Percentiles rank a stretch among this genome's conserved stretches.
phyloP scores from a whole-genome alignment of 2,797 vertebrate species.

The Lepilemur ruficaudatus region DNA sequence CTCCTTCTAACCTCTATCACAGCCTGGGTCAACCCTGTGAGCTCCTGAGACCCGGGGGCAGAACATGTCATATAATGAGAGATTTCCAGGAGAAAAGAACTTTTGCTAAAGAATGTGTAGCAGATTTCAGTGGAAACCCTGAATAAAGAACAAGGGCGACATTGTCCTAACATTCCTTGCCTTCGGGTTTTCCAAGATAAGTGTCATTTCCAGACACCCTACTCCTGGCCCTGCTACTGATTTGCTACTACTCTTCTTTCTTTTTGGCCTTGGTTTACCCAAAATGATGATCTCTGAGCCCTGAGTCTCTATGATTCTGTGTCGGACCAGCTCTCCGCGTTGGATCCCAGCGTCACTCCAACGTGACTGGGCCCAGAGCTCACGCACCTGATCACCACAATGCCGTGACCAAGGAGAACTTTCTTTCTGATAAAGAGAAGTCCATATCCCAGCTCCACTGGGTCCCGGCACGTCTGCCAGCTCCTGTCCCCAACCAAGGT shows the following conservation, averaged over 20 bases:
- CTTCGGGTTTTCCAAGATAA: background rate
- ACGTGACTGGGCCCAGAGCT: background rate
- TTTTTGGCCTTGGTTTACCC: background rate
- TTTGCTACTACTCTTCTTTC: background rate
- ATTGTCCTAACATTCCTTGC: background rate
- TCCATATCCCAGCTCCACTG: background rate
- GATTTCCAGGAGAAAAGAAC: background rate
- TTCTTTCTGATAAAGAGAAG: conserved; percentile 10
- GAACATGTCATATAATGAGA: background rate
- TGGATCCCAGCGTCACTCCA: background rate
- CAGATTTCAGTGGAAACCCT: background rate
- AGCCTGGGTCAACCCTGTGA: background rate
- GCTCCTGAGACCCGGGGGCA: background rate
- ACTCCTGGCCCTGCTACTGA: background rate
- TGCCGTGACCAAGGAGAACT: background rate
- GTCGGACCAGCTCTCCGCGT: background rate
- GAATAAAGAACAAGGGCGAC: background rate
- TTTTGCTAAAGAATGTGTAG: background rate
- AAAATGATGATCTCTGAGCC: background rate
- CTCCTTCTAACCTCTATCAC: background rate
- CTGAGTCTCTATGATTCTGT: background rate
- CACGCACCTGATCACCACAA: background rate
- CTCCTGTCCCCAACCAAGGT: background rate
- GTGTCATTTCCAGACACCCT: background rate
- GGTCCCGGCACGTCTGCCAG: background rate